phyloP scores from a whole-genome alignment of 2,888 invertebrate genomes.

The Pollenia amentaria region DNA sequence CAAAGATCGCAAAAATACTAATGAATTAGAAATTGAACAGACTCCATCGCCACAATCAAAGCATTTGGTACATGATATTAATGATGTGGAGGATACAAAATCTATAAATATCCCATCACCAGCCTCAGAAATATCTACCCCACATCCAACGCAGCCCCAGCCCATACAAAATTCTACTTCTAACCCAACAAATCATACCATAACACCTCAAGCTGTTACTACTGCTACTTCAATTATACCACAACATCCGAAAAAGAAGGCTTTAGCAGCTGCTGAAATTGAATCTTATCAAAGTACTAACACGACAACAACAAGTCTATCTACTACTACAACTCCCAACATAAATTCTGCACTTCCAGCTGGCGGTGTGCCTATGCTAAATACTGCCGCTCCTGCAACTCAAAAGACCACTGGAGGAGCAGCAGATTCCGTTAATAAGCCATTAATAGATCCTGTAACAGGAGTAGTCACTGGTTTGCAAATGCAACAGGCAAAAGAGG shows the following conservation, averaged over 20 bases:
- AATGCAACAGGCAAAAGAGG: slow-evolving; percentile 88
- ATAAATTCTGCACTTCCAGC: slow-evolving; percentile 77
- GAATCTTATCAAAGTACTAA: slow-evolving; percentile 77
- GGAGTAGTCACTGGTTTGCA: slow-evolving; percentile 88
- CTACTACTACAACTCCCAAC: slow-evolving; percentile 45
- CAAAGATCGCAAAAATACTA: slow-evolving; percentile 88
- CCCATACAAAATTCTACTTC: slow-evolving; percentile 29
- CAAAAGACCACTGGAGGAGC: slow-evolving; percentile 83
- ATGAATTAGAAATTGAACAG: slow-evolving; percentile 84
- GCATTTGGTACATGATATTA: slow-evolving; percentile 65
- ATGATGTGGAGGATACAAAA: slow-evolving; percentile 78
- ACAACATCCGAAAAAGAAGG: slow-evolving; percentile 82
- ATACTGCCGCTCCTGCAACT: slow-evolving; percentile 79
- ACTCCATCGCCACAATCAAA: slow-evolving; percentile 69
- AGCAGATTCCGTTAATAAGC: slow-evolving; percentile 86
- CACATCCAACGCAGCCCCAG: slow-evolving; percentile 16
- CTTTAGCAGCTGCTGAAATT: slow-evolving; percentile 82
- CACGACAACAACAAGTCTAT: neutral
- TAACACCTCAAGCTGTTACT: slow-evolving; percentile 46
- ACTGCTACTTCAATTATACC: slow-evolving; percentile 74
- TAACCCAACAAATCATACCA: slow-evolving; percentile 33
- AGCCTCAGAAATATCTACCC: neutral
- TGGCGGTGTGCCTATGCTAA: slow-evolving; percentile 78
- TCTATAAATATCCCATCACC: slow-evolving; percentile 66
- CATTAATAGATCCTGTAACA: slow-evolving; percentile 90